Percentiles rank a stretch among this genome's conserved stretches.
phyloP scores from a whole-genome alignment of 2,888 invertebrate species.

The Napeogenes inachia region DNA sequence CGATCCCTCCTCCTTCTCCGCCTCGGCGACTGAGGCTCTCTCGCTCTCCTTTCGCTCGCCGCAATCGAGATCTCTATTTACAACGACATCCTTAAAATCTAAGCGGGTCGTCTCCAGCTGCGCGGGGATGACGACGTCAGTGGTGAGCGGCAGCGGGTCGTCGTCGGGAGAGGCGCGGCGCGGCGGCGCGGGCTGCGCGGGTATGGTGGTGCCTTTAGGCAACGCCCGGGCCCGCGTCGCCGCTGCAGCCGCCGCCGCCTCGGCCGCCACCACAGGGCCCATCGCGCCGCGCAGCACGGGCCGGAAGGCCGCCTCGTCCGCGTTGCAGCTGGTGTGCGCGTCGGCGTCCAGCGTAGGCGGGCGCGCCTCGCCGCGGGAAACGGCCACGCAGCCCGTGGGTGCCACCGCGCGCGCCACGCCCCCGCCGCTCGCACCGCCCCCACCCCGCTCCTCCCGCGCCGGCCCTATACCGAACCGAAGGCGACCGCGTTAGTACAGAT shows the following conservation, averaged over 20 bases:
- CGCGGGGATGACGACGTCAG: slow-evolving; percentile 42
- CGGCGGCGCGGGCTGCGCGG: slow-evolving; percentile 43
- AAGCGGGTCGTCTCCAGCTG: slow-evolving; percentile 36
- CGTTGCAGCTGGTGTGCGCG: slow-evolving; percentile 66
- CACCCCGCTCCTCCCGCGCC: slow-evolving; percentile 49
- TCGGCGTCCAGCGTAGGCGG: slow-evolving; percentile 65
- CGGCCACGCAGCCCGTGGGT: slow-evolving; percentile 85
- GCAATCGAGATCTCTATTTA: slow-evolving; percentile 41
- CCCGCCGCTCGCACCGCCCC: slow-evolving; percentile 63
- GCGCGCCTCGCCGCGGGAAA: slow-evolving; percentile 50
- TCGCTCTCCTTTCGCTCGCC: slow-evolving; percentile 38
- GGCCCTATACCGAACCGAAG: slow-evolving; percentile 90
- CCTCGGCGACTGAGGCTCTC: slow-evolving; percentile 43
- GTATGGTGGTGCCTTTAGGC: slow-evolving; percentile 60
- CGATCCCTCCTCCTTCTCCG: slow-evolving; percentile 38
- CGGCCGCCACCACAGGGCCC: slow-evolving; percentile 48
- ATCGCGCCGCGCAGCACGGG: slow-evolving; percentile 76
- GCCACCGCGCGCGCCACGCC: slow-evolving; percentile 84
- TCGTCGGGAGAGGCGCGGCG: slow-evolving; percentile 30
- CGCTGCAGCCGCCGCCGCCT: slow-evolving; percentile 45
- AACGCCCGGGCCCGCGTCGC: slow-evolving; percentile 48
- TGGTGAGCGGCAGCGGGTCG: slow-evolving; percentile 38
- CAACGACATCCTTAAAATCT: slow-evolving; percentile 35
- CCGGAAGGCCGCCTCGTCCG: slow-evolving; percentile 83
- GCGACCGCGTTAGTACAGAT: slow-evolving; percentile 75